Percentiles rank a stretch among this genome's conserved stretches.
Conservation (phyloP, 2,888 invertebrate species). For the Drosophila colorata region DNA sequence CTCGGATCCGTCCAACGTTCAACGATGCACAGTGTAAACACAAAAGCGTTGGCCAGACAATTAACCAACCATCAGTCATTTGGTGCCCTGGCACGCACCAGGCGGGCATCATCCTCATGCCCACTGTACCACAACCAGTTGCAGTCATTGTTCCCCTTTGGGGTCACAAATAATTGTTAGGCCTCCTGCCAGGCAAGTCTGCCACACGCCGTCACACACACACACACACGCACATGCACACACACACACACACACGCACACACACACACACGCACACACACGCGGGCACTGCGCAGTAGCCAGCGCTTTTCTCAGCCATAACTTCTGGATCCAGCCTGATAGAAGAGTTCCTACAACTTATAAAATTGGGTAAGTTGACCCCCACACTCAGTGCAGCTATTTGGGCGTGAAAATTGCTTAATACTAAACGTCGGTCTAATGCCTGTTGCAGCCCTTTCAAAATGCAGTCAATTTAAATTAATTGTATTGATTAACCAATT, state of each 20-base stretch:
- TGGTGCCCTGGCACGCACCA: constrained; percentile 67
- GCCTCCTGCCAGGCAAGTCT: constrained; percentile 46
- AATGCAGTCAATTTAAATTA: constrained; percentile 70
- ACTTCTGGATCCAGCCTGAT: background rate
- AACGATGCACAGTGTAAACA: constrained; percentile 39
- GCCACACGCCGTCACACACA: background rate
- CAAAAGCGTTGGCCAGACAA: constrained; percentile 73
- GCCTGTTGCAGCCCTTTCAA: constrained; percentile 26
- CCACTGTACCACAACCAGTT: constrained; percentile 22
- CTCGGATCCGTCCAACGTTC: constrained; percentile 37
- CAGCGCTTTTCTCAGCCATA: background rate
- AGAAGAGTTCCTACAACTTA: constrained; percentile 2
- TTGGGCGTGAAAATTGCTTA: background rate
- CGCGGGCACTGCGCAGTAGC: no score
- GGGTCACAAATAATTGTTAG: constrained; percentile 66
- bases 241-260: background rate
- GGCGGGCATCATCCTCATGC: constrained; percentile 48
- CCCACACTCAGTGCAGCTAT: constrained; percentile 3
- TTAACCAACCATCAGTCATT: constrained; percentile 80
- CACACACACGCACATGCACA: constrained; percentile 1
- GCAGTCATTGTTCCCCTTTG: constrained; percentile 53
- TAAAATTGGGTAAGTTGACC: constrained; percentile 12
- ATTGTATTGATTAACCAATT: constrained; percentile 76
- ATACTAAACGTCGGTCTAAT: background rate
- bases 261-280: background rate